phyloP scores from a whole-genome alignment of 2,888 invertebrate genomes.

The Yponomeuta malinellus region DNA sequence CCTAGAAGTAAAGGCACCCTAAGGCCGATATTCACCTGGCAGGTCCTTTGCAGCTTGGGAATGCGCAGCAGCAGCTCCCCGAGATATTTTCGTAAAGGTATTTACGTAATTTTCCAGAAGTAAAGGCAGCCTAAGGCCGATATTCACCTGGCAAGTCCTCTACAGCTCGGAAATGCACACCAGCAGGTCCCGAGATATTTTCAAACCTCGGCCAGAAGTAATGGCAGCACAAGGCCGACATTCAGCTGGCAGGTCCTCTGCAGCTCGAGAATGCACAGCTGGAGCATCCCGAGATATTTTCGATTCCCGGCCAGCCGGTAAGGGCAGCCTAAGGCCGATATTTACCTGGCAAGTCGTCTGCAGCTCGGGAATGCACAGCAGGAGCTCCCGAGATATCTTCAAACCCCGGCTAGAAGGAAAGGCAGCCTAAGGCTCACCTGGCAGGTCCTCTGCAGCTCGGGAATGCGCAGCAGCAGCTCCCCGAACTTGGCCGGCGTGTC shows the following conservation, averaged over 20 bases:
- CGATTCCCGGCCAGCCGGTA: no score
- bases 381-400: slow-evolving; percentile 73
- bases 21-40: slow-evolving; percentile 78
- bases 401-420: no score
- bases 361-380: slow-evolving; percentile 94
- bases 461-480: slow-evolving; percentile 92
- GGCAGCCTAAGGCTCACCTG: slow-evolving; percentile 74
- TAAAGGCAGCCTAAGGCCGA: no score
- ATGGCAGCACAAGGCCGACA: background rate
- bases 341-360: slow-evolving; percentile 93
- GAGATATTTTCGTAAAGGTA: slow-evolving; percentile 39
- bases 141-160: slow-evolving; percentile 89
- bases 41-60: slow-evolving; percentile 95
- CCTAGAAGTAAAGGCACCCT: background rate
- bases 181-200: slow-evolving; percentile 78
- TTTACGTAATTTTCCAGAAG: no score
- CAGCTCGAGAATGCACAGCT: slow-evolving; percentile 94
- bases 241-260: slow-evolving; percentile 94
- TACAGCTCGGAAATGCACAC: slow-evolving; percentile 96
- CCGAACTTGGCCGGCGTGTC: slow-evolving; percentile 96
- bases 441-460: slow-evolving; percentile 95
- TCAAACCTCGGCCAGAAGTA: no score
- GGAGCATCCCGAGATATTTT: slow-evolving; percentile 79
- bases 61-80: slow-evolving; percentile 94
- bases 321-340: background rate